phyloP scores from a whole-genome alignment of 2,888 invertebrate species.

The Cryptus armator region DNA sequence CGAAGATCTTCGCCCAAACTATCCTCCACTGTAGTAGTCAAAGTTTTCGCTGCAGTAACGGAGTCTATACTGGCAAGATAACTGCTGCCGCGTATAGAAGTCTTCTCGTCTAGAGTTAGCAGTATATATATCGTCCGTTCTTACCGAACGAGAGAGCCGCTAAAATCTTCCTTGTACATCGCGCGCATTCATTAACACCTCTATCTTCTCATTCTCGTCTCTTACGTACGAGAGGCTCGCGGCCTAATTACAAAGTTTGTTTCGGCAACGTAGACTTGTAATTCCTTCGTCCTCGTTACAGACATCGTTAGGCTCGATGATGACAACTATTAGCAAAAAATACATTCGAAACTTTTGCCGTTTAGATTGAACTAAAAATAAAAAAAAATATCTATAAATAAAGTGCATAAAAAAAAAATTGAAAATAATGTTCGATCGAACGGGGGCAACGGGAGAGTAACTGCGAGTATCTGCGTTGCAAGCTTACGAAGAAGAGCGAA shows the following conservation, averaged over 20 bases:
- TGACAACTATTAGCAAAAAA: neutral
- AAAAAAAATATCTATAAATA: slow-evolving; percentile 1
- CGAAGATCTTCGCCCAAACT: slow-evolving; percentile 53
- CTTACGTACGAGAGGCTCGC: slow-evolving; percentile 39
- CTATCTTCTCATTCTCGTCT: slow-evolving; percentile 17
- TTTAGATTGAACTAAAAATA: neutral
- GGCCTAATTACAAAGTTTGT: slow-evolving; percentile 56
- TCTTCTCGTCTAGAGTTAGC: neutral
- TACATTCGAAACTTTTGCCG: neutral
- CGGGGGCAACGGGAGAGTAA: neutral
- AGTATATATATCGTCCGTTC: slow-evolving; percentile 12
- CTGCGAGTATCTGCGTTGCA: neutral
- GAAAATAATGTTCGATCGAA: neutral
- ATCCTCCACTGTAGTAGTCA: slow-evolving; percentile 31
- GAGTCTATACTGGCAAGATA: neutral
- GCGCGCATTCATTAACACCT: slow-evolving; percentile 53
- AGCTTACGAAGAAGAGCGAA: slow-evolving; percentile 16
- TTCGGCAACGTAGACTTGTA: slow-evolving; percentile 5
- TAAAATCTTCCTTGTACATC: slow-evolving; percentile 43
- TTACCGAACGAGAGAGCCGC: slow-evolving; percentile 6
- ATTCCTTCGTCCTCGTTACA: neutral
- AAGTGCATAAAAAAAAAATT: slow-evolving; percentile 7
- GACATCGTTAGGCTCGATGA: neutral
- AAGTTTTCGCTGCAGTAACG: slow-evolving; percentile 44
- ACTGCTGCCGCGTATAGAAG: neutral